These are phyloP conservation scores for Norana najaformis DNA, from an alignment of 2,888 invertebrate genomes.

Conservation along the genomic window DNA sequence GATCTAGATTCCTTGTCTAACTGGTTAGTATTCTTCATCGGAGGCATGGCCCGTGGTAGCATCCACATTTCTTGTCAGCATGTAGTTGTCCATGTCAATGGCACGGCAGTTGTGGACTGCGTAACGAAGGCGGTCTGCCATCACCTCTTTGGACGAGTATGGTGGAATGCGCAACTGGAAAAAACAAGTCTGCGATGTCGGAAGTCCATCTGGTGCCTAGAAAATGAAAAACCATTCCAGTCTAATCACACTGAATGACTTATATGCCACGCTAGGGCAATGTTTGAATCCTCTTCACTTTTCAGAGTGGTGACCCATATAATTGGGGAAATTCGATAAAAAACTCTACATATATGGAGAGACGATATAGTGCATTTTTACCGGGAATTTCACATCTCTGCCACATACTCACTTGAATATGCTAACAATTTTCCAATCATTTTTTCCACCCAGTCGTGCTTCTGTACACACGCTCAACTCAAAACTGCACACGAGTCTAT, in stretches of 20 bases:
- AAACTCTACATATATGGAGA: not conserved
- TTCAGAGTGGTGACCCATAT: not conserved
- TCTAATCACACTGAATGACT: not conserved
- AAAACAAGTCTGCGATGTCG: constrained; percentile 70
- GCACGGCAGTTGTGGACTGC: constrained; percentile 73
- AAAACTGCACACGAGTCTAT: too few relatives aligned
- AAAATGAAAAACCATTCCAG: not conserved
- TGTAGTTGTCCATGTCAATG: constrained; percentile 74
- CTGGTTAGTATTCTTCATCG: constrained; percentile 33
- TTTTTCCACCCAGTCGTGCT: too few relatives aligned
- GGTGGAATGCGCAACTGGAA: constrained; percentile 71
- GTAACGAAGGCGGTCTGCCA: constrained; percentile 70
- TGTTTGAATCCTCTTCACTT: not conserved
- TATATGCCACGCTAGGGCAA: not conserved
- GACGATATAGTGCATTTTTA: too few relatives aligned
- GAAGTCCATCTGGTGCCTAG: constrained; percentile 68
- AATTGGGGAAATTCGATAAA: not conserved
- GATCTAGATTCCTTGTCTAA: not conserved
- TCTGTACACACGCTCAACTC: too few relatives aligned
- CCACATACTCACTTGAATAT: too few relatives aligned
- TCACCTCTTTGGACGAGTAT: constrained; percentile 68
- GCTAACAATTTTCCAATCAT: too few relatives aligned
- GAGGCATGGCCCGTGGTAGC: constrained; percentile 35
- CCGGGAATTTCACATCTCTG: too few relatives aligned
- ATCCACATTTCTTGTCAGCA: constrained; percentile 68